phyloP scores from a whole-genome alignment of 2,113 vertebrate genomes.

The Chiloscyllium plagiosum region DNA sequence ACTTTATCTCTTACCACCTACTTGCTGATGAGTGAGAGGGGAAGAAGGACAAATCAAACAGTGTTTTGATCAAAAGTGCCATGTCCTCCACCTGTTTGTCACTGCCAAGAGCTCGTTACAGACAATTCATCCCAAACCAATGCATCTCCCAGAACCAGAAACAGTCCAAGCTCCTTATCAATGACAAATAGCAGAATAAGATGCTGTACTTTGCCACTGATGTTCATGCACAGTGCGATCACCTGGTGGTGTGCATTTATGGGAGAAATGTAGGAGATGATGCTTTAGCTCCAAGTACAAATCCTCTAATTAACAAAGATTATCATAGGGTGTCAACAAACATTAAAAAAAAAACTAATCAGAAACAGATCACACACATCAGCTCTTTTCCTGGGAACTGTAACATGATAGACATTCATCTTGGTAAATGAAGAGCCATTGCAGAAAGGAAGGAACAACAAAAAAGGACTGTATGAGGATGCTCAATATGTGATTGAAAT shows the following conservation, averaged over 20 bases:
- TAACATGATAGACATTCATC: neutral
- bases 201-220: neutral
- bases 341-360: neutral
- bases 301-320: neutral
- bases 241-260: neutral
- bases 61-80: neutral
- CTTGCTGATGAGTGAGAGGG: neutral
- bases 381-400: neutral
- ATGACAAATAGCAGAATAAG: neutral
- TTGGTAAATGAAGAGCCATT: neutral
- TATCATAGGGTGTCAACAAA: neutral
- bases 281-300: neutral
- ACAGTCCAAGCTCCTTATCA: neutral
- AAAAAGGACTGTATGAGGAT: neutral
- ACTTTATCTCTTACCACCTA: neutral
- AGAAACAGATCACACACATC: too few species aligned
- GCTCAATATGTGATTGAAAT: neutral
- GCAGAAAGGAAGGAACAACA: neutral
- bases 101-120: neutral
- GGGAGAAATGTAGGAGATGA: neutral
- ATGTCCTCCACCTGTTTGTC: neutral
- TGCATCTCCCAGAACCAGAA: neutral
- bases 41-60: neutral
- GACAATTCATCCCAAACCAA: neutral
- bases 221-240: neutral